Evolutionary conservation across 2,888 invertebrate species (phyloP), one percentile per base, ranked within the genome.

Genomic region (Bombylius major): DNA sequence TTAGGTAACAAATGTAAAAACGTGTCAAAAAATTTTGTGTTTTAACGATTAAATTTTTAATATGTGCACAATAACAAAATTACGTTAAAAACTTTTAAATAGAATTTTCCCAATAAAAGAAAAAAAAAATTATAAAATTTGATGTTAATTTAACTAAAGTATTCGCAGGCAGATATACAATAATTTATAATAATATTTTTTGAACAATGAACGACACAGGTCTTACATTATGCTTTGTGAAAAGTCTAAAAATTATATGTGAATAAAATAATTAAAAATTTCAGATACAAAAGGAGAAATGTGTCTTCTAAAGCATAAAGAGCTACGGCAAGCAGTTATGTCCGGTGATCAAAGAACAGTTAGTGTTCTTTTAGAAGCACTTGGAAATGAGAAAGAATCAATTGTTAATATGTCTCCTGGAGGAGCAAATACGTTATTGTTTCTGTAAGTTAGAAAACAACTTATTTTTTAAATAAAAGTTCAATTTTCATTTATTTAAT

Each of bases 371-470:
- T 76, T 93, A 56, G 78, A 82, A 51, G 80, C 83, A 7, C 73
- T 86, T 51, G 83, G 82, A 0, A 70, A 76, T 56, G 82, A 84
- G 63, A 82, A 86, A 0, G 84, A 84, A 53, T 80, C 84, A 52
- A 80, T 94, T 54, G 82, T 91, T 62, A 95, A 95, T 70, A 82
- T 90, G 78, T 87, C 92, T 5, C 91, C 91, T 1, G 86, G 85
- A 58, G 94, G 93, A 1, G 88, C 89, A 31, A 91, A 89, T 66
- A 92, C 93, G 0, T 73, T 95, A 59, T 76, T 96, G 39, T 94
- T 90, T 69, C 82, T 85, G 91, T 91, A 69, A 82, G 84, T 78
- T 42, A 12, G n/a, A 47, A 13, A 44, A 39, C 11, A 46, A 46
- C 51, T 32, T 44, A 39, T 31, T 56, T 39, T 36, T 45, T 58